Evolutionary conservation across 2,113 vertebrate species (phyloP).

Genomic region (Collichthys lucidus): DNA sequence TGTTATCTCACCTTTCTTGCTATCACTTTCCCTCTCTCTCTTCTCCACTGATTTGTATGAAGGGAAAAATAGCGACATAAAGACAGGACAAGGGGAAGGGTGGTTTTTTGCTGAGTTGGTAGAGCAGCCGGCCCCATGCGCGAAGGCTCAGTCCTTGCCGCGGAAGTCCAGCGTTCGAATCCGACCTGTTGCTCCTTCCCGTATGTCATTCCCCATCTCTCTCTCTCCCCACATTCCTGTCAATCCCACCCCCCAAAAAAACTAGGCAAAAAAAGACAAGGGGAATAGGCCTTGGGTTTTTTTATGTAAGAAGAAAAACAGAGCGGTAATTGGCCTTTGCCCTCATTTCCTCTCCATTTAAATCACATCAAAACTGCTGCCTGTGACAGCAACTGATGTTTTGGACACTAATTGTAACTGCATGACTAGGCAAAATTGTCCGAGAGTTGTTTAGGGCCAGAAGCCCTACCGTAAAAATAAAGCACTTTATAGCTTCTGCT

Average conservation of each 20-base stretch:
- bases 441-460: slow-evolving; percentile 38
- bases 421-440: slow-evolving; percentile 50
- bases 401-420: slow-evolving; percentile 49
- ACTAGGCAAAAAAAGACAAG: no score
- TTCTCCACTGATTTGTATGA: slow-evolving; percentile 9
- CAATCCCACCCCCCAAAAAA: no score
- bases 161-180: no score
- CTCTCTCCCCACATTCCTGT: no score
- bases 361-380: slow-evolving; percentile 29
- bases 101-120: no score
- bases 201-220: no score
- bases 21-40: neutral
- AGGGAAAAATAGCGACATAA: slow-evolving; percentile 30
- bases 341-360: slow-evolving; percentile 37
- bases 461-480: slow-evolving; percentile 29
- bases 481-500: slow-evolving; percentile 13
- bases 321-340: slow-evolving; percentile 36
- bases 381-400: slow-evolving; percentile 53
- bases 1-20: neutral
- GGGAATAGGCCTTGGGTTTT: neutral
- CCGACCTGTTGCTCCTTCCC: no score
- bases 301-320: slow-evolving; percentile 1
- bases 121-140: no score
- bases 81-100: slow-evolving; percentile 3
- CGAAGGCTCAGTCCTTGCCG: no score